Conservation (phyloP, 2,888 invertebrate species). For the Drosophila kokeensis region DNA sequence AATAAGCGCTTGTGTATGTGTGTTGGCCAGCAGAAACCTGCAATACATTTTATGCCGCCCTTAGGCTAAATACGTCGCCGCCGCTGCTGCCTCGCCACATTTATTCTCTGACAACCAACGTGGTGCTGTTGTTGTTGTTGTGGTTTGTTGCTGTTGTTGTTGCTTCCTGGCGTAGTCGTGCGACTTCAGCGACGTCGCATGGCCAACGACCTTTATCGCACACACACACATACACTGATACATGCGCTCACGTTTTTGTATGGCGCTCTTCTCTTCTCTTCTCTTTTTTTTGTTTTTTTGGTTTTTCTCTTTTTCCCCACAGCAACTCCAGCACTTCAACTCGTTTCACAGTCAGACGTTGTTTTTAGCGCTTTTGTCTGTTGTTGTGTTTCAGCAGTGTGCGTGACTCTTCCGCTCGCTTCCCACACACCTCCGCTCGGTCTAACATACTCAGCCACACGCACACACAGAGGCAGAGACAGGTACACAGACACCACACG, state of each 20-base stretch:
- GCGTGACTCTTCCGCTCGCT: constrained; percentile 59
- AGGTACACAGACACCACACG: constrained; percentile 19
- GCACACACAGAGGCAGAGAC: constrained; percentile 1
- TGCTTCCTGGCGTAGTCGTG: constrained; percentile 54
- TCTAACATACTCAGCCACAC: constrained; percentile 36
- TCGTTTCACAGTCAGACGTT: constrained; percentile 72
- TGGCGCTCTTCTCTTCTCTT: constrained; percentile 44
- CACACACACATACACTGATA: constrained; percentile 29
- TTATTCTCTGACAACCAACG: constrained; percentile 55
- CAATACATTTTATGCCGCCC: constrained; percentile 80
- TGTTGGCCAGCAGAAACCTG: constrained; percentile 64
- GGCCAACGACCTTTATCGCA: constrained; percentile 78
- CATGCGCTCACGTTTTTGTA: constrained; percentile 58
- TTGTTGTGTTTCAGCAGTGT: constrained; percentile 38
- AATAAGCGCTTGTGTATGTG: constrained; percentile 33
- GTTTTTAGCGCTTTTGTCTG: constrained; percentile 73
- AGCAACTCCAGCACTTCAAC: constrained; percentile 51
- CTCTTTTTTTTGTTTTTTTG: not conserved
- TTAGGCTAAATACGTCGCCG: constrained; percentile 75
- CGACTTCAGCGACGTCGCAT: constrained; percentile 74
- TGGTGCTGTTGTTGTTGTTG: constrained; percentile 28
- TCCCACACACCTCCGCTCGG: constrained; percentile 32
- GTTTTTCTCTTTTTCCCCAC: constrained; percentile 34
- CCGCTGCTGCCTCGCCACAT: constrained; percentile 33
- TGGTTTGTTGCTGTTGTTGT: constrained; percentile 43